phyloP scores from a whole-genome alignment of 2,888 invertebrate species.

The Candidula unifasciata region DNA sequence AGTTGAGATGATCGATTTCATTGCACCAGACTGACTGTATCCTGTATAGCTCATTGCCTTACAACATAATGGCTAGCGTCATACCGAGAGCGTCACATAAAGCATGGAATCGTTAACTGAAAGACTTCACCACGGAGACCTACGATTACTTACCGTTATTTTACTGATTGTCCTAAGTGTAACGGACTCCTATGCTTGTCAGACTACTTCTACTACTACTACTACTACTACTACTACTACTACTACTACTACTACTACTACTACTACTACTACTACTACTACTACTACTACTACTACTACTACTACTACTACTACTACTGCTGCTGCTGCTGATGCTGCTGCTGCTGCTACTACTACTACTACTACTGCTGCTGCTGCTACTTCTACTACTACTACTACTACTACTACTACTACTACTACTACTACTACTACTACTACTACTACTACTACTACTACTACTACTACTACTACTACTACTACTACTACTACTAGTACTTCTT shows the following conservation, averaged over 20 bases:
- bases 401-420: constrained; percentile 29
- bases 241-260: constrained; percentile 46
- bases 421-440: constrained; percentile 30
- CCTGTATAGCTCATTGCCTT: no score
- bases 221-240: constrained; percentile 46
- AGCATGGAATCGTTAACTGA: no score
- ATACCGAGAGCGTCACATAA: no score
- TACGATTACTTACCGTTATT: no score
- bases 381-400: constrained; percentile 11
- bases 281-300: constrained; percentile 39
- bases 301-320: constrained; percentile 34
- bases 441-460: constrained; percentile 1
- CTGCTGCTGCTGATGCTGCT: no score
- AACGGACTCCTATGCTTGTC: no score
- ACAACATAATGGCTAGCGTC: no score
- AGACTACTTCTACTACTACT: constrained; percentile 43
- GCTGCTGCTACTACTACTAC: no score
- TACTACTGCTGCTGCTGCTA: background rate
- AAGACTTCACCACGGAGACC: no score
- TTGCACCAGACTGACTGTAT: no score
- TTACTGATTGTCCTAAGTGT: no score
- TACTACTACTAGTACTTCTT: constrained; percentile 7
- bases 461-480: constrained; percentile 24
- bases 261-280: constrained; percentile 41
- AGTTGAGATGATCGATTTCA: no score